Evolutionary conservation across 2,888 invertebrate genomes (phyloP).

Genomic region (Eumerus sabulonum): DNA sequence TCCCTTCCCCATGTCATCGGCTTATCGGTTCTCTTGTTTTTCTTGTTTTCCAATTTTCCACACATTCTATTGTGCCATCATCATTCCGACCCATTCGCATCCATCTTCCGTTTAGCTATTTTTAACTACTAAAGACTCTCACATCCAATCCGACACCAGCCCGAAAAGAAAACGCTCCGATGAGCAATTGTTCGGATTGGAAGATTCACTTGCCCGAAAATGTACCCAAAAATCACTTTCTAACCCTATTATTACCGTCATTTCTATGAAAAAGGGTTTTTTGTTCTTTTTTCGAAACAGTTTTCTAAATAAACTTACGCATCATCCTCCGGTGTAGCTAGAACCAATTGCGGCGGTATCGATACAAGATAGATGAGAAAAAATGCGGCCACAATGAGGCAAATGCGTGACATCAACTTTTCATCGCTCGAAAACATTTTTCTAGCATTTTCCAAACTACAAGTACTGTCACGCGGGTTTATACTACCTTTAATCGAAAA

Average conservation of each 20-base stretch:
- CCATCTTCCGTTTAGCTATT: slow-evolving; percentile 53
- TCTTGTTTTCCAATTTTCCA: not conserved
- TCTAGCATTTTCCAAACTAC: slow-evolving; percentile 76
- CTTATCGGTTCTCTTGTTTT: slow-evolving; percentile 15
- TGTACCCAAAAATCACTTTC: not conserved
- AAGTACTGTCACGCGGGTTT: too few species aligned
- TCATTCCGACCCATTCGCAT: slow-evolving; percentile 28
- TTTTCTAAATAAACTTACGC: slow-evolving; percentile 75
- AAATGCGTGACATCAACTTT: slow-evolving; percentile 79
- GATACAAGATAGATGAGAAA: slow-evolving; percentile 75
- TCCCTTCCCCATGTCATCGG: slow-evolving; percentile 13
- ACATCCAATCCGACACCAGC: slow-evolving; percentile 43
- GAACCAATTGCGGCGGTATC: slow-evolving; percentile 74
- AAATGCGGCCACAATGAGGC: slow-evolving; percentile 77
- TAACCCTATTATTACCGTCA: not conserved
- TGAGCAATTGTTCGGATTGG: slow-evolving; percentile 43
- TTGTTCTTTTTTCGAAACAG: too few species aligned
- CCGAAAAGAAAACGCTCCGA: slow-evolving; percentile 49
- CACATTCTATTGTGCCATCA: not conserved
- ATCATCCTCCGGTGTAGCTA: slow-evolving; percentile 77
- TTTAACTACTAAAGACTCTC: slow-evolving; percentile 38
- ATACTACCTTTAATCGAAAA: not conserved
- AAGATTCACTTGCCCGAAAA: slow-evolving; percentile 9
- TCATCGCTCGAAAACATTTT: slow-evolving; percentile 77
- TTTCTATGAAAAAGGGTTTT: too few species aligned